Evolutionary conservation across 2,113 vertebrate species (phyloP), one percentile per base, ranked within the genome.

Genomic region (Heteronetta atricapilla): DNA sequence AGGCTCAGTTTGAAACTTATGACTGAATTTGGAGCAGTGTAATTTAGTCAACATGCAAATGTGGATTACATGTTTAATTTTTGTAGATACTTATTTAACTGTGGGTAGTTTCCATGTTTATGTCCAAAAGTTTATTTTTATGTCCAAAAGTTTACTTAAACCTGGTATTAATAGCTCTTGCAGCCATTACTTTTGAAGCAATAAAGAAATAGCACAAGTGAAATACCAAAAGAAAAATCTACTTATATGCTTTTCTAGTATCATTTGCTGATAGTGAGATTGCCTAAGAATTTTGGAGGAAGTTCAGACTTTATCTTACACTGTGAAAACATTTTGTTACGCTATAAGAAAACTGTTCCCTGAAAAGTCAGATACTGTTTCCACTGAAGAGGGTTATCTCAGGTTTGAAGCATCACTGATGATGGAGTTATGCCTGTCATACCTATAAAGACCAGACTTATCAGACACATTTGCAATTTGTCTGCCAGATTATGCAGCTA

Each of bases 121-220:
- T 25, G 34, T 40, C 20, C 42, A 40, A 63, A 56, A 31, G 11
- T 26, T 90, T 26, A 62, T 31, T 72, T 50, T 72, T 80, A 13
- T 22, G 38, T 40, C 20, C 50, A 40, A 63, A 56, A 31, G 8
- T 29, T 90, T 23, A 62, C 33, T 46, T 56, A 33, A 67, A 73
- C 20, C 55, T 73, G 62, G 3, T 31, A 62, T 17, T 70, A 38
- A 60, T 34, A 88, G 13, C 10, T 81, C 17, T 36, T 70, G 33
- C 0, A 0, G 34, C 7, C 2, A 0, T 14, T 80, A 20, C 38
- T 38, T 68, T 59, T 69, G 55, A 59, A 86, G 36, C 14, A 55
- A 42, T 78, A 44, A 72, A 81, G 18, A 81, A 68, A 50, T 13
- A 34, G 14, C 17, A 11, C 6, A 12, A 82, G 86, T 15, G 14